Evolutionary conservation across 2,113 vertebrate species (phyloP).

Genomic region (Gymnocephalus cernua): DNA sequence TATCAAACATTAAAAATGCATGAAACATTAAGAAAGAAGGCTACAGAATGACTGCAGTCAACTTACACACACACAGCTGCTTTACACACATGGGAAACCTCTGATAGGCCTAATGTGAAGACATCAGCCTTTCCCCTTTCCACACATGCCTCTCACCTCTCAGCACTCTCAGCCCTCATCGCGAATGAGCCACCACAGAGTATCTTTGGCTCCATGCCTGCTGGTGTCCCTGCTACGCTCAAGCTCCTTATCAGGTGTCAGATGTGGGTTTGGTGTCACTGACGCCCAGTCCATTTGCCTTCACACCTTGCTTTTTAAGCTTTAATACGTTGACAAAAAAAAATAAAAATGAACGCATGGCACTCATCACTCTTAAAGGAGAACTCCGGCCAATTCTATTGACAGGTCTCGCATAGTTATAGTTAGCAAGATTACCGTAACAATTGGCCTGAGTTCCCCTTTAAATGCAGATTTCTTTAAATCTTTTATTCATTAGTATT

Average conservation of each 20-base stretch:
- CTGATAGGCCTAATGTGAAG: conserved; percentile 57
- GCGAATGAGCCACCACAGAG: conserved; percentile 43
- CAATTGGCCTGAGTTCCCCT: too few species aligned
- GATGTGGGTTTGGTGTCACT: conserved; percentile 68
- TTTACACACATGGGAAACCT: conserved; percentile 39
- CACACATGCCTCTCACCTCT: conserved; percentile 68
- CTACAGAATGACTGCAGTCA: not conserved
- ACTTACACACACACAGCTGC: conserved; percentile 5
- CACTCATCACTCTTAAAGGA: not conserved
- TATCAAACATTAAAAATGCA: not conserved
- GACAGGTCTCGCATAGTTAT: too few species aligned
- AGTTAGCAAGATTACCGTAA: too few species aligned
- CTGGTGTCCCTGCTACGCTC: conserved; percentile 51
- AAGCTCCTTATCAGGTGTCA: conserved; percentile 79
- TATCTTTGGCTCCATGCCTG: conserved; percentile 69
- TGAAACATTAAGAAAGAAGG: not conserved
- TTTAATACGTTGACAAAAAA: not conserved
- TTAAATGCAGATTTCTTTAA: not conserved
- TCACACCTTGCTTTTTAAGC: conserved; percentile 46
- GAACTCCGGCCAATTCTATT: too few species aligned
- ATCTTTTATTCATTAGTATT: not conserved
- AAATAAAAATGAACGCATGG: not conserved
- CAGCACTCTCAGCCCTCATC: conserved; percentile 60
- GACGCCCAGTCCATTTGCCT: conserved; percentile 46
- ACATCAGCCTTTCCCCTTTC: conserved; percentile 56